These are phyloP conservation scores for Trogon surrucura DNA, from an alignment of 2,113 vertebrate genomes.

Conservation along the genomic window DNA sequence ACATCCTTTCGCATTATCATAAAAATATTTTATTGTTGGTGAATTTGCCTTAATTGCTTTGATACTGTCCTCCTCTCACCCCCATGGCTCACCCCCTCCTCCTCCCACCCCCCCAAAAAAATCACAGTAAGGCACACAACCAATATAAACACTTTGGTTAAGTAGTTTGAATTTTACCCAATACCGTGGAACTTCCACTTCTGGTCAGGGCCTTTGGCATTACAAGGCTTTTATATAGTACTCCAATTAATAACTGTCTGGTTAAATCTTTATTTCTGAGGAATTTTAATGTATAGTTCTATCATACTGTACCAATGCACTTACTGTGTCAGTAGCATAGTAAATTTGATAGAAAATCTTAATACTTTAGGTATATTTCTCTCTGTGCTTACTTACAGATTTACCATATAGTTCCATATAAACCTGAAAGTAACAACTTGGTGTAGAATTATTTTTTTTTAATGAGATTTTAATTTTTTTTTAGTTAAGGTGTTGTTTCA, in stretches of 20 bases:
- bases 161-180: neutral
- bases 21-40: neutral
- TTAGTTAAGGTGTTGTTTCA: neutral
- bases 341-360: neutral
- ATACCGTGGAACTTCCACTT: rapidly evolving
- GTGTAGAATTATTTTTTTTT: neutral
- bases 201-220: neutral
- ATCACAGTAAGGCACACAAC: rapidly evolving
- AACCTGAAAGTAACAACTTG: rapidly evolving
- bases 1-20: rapidly evolving
- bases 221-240: neutral
- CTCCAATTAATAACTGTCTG: neutral
- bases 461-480: neutral
- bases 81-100: too few species aligned
- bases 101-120: neutral
- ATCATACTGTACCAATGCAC: neutral
- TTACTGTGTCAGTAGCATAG: neutral
- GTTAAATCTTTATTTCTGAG: neutral
- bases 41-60: neutral
- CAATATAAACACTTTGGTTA: neutral
- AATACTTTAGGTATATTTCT: neutral
- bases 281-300: neutral
- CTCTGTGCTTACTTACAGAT: neutral
- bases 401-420: neutral
- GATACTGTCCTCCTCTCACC: too few species aligned